Percentiles rank a stretch among this genome's conserved stretches.
Conservation (phyloP, 2,797 vertebrate genomes). For the Enteromius treurensis region DNA sequence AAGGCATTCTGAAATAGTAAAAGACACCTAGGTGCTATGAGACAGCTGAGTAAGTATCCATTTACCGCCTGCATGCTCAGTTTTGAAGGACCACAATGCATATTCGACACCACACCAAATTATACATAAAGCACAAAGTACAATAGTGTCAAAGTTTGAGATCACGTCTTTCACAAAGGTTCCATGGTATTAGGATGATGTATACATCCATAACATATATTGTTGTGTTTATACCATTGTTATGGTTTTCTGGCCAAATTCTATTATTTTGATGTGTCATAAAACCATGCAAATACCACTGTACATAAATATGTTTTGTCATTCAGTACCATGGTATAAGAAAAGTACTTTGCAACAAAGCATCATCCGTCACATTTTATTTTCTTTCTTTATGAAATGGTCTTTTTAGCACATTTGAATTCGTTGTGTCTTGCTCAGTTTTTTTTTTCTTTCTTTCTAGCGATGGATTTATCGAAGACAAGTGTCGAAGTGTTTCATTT, state of each 20-base stretch:
- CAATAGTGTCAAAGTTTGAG: slow-evolving; percentile 5
- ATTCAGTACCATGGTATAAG: background rate
- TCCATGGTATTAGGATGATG: background rate
- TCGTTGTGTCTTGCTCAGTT: background rate
- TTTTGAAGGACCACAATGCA: slow-evolving; percentile 14
- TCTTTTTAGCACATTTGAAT: background rate
- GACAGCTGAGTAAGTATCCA: slow-evolving; percentile 42
- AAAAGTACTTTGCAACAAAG: background rate
- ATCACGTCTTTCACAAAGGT: background rate
- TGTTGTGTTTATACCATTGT: slow-evolving; percentile 1
- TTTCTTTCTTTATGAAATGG: background rate
- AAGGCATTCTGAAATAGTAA: slow-evolving; percentile 71
- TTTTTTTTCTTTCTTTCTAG: background rate
- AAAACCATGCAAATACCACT: background rate
- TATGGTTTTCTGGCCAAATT: background rate
- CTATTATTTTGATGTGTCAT: background rate
- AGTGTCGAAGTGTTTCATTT: background rate
- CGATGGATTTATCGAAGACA: background rate
- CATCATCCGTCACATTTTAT: background rate
- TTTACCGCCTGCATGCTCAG: slow-evolving; percentile 1
- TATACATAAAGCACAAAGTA: slow-evolving; percentile 21
- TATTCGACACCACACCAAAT: background rate
- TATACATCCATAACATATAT: background rate
- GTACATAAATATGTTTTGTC: background rate
- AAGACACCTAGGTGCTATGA: slow-evolving; percentile 57